Conservation (phyloP, 92 coral and sea anemone genomes). For the Parazoanthus atlanticus region DNA sequence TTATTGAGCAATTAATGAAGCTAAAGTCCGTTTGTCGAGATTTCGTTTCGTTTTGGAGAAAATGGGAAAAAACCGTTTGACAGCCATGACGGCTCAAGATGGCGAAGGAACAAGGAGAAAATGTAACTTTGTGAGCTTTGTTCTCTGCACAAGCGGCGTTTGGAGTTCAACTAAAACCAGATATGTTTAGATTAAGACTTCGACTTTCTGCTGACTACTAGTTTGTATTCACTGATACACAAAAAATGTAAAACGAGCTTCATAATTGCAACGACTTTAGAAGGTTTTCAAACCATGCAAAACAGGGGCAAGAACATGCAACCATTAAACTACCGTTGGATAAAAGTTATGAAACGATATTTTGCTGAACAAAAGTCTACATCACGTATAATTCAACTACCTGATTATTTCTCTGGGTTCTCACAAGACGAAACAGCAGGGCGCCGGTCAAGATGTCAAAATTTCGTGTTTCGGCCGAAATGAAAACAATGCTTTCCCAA, state of each 20-base stretch:
- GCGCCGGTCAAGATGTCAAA: conserved; percentile 5
- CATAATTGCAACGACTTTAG: not conserved
- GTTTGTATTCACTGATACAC: not conserved
- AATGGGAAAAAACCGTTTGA: not conserved
- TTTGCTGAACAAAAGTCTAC: not conserved
- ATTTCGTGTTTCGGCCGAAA: not conserved
- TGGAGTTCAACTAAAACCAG: not conserved
- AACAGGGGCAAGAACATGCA: not conserved
- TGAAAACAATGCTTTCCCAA: not conserved
- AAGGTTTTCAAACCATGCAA: not conserved
- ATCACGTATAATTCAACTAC: not conserved
- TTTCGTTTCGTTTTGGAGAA: not conserved
- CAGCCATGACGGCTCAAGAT: not conserved
- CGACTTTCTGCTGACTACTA: not conserved
- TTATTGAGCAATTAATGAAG: not conserved
- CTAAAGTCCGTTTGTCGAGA: not conserved
- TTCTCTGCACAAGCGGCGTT: not conserved
- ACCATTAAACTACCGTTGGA: not conserved
- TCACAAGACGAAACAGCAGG: conserved; percentile 14
- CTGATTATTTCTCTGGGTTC: not conserved
- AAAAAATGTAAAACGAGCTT: not conserved
- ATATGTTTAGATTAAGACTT: not conserved
- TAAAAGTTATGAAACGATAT: not conserved
- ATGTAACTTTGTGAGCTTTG: not conserved
- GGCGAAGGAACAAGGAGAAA: not conserved